These are phyloP conservation scores for Ceryle rudis DNA, from an alignment of 2,797 vertebrate genomes.

Conservation along the genomic window DNA sequence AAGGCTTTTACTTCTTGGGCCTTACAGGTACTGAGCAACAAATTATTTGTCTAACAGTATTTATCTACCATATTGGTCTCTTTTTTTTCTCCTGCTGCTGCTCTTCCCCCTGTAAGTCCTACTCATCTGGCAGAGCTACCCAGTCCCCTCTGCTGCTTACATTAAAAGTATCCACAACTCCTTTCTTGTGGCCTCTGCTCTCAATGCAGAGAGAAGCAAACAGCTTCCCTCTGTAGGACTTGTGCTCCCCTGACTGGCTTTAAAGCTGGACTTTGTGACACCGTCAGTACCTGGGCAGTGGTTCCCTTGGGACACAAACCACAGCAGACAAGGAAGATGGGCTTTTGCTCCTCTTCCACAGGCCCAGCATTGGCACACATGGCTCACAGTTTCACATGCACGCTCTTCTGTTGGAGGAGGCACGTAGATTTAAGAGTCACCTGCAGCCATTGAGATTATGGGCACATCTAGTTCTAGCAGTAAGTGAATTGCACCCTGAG, in stretches of 20 bases:
- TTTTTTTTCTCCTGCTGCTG: not conserved
- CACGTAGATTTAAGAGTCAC: not conserved
- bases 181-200: not conserved
- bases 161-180: not conserved
- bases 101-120: not conserved
- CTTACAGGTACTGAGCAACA: not conserved
- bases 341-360: not conserved
- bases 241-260: not conserved
- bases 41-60: not conserved
- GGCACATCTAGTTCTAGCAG: not conserved
- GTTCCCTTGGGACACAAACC: not conserved
- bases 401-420: not conserved
- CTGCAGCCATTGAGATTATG: not conserved
- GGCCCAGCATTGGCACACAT: not conserved
- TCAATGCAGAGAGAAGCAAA: not conserved
- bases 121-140: not conserved
- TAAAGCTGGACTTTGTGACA: not conserved
- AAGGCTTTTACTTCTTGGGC: not conserved
- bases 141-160: not conserved
- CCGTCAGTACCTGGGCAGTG: accelerated
- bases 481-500: not conserved
- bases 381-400: not conserved
- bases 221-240: not conserved
- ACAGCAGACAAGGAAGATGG: not conserved
- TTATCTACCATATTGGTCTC: not conserved